Evolutionary conservation across 2,888 invertebrate genomes (phyloP), one percentile per base, ranked within the genome.

Genomic region (Callyntrura guangdongensis): DNA sequence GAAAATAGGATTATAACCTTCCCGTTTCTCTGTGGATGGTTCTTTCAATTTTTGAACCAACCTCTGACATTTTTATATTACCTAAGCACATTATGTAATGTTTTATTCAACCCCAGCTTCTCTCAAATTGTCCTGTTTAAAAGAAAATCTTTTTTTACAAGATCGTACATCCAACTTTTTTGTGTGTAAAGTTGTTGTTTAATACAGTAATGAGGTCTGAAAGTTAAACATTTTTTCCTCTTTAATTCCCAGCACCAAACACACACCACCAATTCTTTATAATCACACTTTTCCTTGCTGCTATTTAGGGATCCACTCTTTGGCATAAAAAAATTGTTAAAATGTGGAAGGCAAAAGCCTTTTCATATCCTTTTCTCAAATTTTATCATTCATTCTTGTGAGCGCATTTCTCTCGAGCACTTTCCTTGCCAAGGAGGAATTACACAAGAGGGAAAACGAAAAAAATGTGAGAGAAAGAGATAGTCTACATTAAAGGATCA

Each of bases 131-230:
- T 2, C 36, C 6, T 36, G 36, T n/a, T n/a, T n/a, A n/a, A n/a
- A n/a, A n/a, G n/a, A n/a, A n/a, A n/a, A n/a, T n/a, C n/a, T n/a
- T n/a, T n/a, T n/a, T n/a, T n/a, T n/a, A n/a, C n/a, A n/a, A n/a
- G 64, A 36, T 17, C 12, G 17, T 74, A 17, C 9, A 17, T 20
- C 47, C 53, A 61, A 25, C 14, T 12, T 67, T 67, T 27, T 67
- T 67, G 67, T 36, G 64, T 25, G 25, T 27, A 67, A 67, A 84
- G 14, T 56, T 77, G 82, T 79, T 82, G 72, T 83, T 83, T 89
- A 72, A 89, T 89, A 83, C 74, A 74, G 82, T 89, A 83, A 89
- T 89, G 89, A 89, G 89, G 74, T 59, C 53, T 69, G 12, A 22
- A 87, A 88, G 88, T 53, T 69, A 89, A 20, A 20, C 83, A 72